Base-by-base conservation (phyloP, 2,888 invertebrate genomes). In the Xestoiulus laeticollis region DNA sequence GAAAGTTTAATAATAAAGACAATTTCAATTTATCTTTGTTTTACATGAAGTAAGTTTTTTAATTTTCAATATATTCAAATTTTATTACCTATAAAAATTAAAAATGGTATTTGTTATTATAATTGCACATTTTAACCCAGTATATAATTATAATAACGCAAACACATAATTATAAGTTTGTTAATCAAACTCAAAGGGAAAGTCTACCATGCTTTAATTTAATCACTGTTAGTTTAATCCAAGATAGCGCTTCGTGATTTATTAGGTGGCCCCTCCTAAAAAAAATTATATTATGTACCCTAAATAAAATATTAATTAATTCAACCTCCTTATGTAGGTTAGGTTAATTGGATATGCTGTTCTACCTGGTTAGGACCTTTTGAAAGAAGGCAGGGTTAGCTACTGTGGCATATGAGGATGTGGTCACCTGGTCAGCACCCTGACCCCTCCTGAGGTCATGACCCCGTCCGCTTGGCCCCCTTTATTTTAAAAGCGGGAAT, bases 311-410 rank as follows among this genome's bases (percentile, higher is more conserved):
- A 30, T 78, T 78, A 78, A 78, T 78, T 26, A 78, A 78, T 78
- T 22, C 78, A 78, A 78, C 48, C 78, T 30, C 59, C 59, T 68
- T n/a, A 78, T 78, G 78, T 78, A 78, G 78, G 78, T 78, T 78
- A 78, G 78, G 78, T 22, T 30, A 78, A 78, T 78, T 78, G 26
- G 78, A 78, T 30, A 78, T 78, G 30, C 30, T 30, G 3, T 68
- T 30, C 10, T 78, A 78, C 78, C 78, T n/a, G 78, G 78, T 78
- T 78, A 78, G 78, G 78, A 78, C 30, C 78, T 78, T 30, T 30
- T n/a, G n/a, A n/a, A n/a, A n/a, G 78, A 14, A 78, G 78, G 78
- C 78, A n/a, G 22, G 1, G 5, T 6, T 68, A 26, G 78, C 78
- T 78, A 78, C 78, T 78, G 26, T 30, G 30, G 30, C 78, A 30